Evolutionary conservation across 1,140 invertebrate genomes (phyloP), one percentile per base, ranked within the genome.

Genomic region (Helicoverpa zea): DNA sequence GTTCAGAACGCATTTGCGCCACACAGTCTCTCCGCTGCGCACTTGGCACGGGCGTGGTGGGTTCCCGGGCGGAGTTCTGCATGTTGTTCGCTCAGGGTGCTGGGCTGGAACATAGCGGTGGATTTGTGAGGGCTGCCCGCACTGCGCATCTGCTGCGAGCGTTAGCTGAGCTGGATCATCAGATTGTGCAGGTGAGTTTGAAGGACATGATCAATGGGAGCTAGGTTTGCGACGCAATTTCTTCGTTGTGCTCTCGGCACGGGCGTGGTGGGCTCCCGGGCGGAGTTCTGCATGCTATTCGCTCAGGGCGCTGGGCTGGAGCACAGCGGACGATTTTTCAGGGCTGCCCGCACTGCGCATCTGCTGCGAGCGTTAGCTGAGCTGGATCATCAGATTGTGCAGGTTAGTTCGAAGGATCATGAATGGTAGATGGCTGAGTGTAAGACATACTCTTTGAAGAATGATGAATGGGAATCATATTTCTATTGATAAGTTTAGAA

Each of bases 241-340:
- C 86, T 94, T 7, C 89, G 89, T 4, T 84, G 85, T 14, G 89
- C 91, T 0, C 85, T 94, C 0, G 91, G 91, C 9, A 88, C 87
- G 0, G 74, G 89, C 35, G 54, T 94, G 13, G 88, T 89, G 72
- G 92, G 92, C 2, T 87, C 90, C 0, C 87, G 93, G 2, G 91
- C 87, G 0, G 92, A 94, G 77, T 93, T 94, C 86, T 94, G 93
- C 83, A 86, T 88, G 83, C 86, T 94, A 72, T 94, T 94, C 86
- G 91, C 89, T 1, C 76, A 85, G n/a, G 93, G 92, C 0, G 89
- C 90, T 3, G 88, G 88, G 0, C 56, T 92, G 1, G 87, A 77
- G 10, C 85, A 89, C 14, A 88, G 89, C 78, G 89, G 88, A 0
- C 90, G 84, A 4, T 92, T 94, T 84, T 91, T 94, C 2, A 77